phyloP scores from a whole-genome alignment of 2,113 vertebrate species.

The Lota lota region DNA sequence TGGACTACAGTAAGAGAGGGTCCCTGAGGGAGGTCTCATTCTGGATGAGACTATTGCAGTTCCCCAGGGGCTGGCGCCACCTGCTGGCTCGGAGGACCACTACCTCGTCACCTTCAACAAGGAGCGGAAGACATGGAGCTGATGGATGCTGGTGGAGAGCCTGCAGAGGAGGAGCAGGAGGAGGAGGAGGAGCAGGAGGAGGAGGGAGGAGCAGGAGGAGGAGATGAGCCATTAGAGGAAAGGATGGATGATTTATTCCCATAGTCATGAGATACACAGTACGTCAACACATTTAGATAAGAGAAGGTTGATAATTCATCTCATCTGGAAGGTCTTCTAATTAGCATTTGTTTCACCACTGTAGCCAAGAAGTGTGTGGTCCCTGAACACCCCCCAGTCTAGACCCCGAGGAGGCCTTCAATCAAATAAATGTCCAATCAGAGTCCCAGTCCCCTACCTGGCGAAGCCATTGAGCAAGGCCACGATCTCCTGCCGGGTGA shows the following conservation, averaged over 20 bases:
- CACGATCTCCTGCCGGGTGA: constrained; percentile 93
- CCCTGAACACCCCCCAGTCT: no score
- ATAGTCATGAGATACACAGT: neutral
- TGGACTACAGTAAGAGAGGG: constrained; percentile 6
- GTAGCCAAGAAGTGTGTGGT: no score
- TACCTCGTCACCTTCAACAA: constrained; percentile 87
- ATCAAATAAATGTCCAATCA: neutral
- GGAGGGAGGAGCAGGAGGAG: no score
- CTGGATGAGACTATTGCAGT: constrained; percentile 62
- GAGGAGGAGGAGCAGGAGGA: neutral
- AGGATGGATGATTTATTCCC: neutral
- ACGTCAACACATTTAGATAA: no score
- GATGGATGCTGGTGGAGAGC: constrained; percentile 91
- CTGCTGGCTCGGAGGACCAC: constrained; percentile 56
- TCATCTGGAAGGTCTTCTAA: neutral
- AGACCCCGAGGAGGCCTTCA: neutral
- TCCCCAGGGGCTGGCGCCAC: constrained; percentile 33
- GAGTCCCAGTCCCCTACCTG: constrained; percentile 72
- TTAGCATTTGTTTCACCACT: no score
- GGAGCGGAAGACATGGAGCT: constrained; percentile 87
- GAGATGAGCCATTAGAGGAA: no score
- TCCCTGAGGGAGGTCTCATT: constrained; percentile 67
- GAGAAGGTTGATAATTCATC: no score
- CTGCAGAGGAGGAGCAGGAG: constrained; percentile 57
- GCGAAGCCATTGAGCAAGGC: constrained; percentile 90